Base-by-base conservation (phyloP, 1,140 invertebrate genomes). In the Cyrtorhinus lividipennis region DNA sequence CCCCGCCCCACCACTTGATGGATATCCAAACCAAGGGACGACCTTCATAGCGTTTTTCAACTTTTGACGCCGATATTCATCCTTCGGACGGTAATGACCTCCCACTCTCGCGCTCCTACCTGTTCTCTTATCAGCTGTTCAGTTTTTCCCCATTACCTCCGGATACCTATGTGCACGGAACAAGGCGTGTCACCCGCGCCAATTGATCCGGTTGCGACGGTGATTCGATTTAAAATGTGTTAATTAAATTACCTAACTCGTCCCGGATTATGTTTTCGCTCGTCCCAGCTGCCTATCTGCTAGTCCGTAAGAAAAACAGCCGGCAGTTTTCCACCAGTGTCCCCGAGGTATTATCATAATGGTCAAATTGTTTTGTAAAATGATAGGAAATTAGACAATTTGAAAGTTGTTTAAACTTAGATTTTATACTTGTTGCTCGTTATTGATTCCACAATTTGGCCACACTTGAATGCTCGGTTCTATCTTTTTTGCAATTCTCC, bases 311-410 rank as follows among this genome's bases (percentile, higher is more conserved):
- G 46, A 25, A 53, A 44, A 24, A 23, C n/a, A n/a, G n/a, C n/a
- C n/a, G n/a, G n/a, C n/a, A n/a, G n/a, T n/a, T 56, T 13, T 62
- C 61, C 2, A 62, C 61, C 25, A 22, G 13, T 18, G 46, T 53
- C 25, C 44, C 56, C 1, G 30, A 30, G 30, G 20, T 38, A n/a
- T n/a, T n/a, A n/a, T n/a, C n/a, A n/a, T n/a, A n/a, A n/a, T n/a
- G n/a, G n/a, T n/a, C n/a, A n/a, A n/a, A n/a, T n/a, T n/a, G n/a
- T n/a, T n/a, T n/a, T n/a, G n/a, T n/a, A n/a, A n/a, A n/a, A n/a
- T n/a, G n/a, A n/a, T n/a, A n/a, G n/a, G n/a, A n/a, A n/a, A n/a
- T n/a, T n/a, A n/a, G n/a, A n/a, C n/a, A n/a, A n/a, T n/a, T n/a
- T n/a, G n/a, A n/a, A n/a, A n/a, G n/a, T n/a, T n/a, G n/a, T n/a